Evolutionary conservation across 2,888 invertebrate species (phyloP).

Genomic region (Ectemnius continuus): DNA sequence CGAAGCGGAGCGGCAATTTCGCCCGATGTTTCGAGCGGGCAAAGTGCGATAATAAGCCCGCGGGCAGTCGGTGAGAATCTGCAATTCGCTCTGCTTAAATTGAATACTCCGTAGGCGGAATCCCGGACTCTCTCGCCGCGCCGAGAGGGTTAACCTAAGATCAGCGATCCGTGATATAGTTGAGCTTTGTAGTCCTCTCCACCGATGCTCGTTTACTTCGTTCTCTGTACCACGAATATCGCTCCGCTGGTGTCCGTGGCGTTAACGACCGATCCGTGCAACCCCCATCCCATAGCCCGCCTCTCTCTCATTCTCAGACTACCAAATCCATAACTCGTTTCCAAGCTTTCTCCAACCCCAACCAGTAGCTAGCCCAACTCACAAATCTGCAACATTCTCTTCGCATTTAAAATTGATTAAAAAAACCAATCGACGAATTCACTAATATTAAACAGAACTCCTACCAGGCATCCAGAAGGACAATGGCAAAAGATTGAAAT

Average conservation of each 20-base stretch:
- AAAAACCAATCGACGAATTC: too few species aligned
- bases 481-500: too few species aligned
- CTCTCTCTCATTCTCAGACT: too few species aligned
- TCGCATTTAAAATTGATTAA: too few species aligned
- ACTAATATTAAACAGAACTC: too few species aligned
- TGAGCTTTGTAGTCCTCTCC: conserved; percentile 65
- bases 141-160: conserved; percentile 70
- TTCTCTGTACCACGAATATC: conserved; percentile 36
- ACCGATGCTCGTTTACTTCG: conserved; percentile 51
- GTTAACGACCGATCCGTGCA: too few species aligned
- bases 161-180: conserved; percentile 72
- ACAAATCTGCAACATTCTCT: too few species aligned
- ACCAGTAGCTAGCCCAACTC: conserved; percentile 38
- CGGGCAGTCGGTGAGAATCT: conserved; percentile 74
- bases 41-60: conserved; percentile 76
- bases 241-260: not conserved
- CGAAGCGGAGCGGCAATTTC: conserved; percentile 59
- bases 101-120: conserved; percentile 72
- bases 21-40: conserved; percentile 68
- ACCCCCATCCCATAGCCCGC: too few species aligned
- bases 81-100: conserved; percentile 73
- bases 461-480: too few species aligned
- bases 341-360: conserved; percentile 15
- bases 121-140: conserved; percentile 62
- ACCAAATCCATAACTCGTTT: too few species aligned